Evolutionary conservation across 2,888 invertebrate species (phyloP), one percentile per base, ranked within the genome.

Genomic region (Dryobotodes eremita): DNA sequence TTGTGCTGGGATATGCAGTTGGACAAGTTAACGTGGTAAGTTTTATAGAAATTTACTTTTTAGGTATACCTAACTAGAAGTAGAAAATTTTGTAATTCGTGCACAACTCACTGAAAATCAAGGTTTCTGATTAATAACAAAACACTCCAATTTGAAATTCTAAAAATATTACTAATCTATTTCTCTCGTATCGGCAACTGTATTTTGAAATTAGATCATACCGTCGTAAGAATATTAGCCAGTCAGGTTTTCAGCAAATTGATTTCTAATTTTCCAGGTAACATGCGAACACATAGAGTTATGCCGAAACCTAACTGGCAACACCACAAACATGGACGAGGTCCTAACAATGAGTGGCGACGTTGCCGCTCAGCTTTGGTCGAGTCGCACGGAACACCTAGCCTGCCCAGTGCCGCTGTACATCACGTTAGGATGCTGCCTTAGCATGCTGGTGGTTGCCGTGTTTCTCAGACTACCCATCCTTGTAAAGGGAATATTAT

Each of bases 1-100:
- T 99, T 80, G 97, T 99, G 17, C 97, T 99, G 79, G 98, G 99
- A 57, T 99, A 99, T 94, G 98, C 98, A 70, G 98, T 99, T 84
- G 98, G 98, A 71, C 99, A 99, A 97, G 98, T 99, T 82, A 99
- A 99, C 97, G 98, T 99, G 97, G 99, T 99, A 97, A 97, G 98
- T 70, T 36, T 11, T 0, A 26, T 11, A 0, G 20, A 48, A 48
- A 48, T 48, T 7, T 69, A 23, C 31, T 69, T 69, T 69, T 2
- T 50, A 36, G 3, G 2, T 36, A 26, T 68, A 6, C 42, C 20
- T 68, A 1, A 1, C 0, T 68, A 48, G 13, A 68, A 17, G 20
- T 7, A 26, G 26, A 20, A n/a, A 46, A 46, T 65, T 42, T n/a
- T 1, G 23, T 23, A 7, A 10, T 48, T 68, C 26, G 20, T 68